These are phyloP conservation scores for Sternarchorhynchus goeldii DNA, from an alignment of 2,797 vertebrate genomes.

Conservation along the genomic window DNA sequence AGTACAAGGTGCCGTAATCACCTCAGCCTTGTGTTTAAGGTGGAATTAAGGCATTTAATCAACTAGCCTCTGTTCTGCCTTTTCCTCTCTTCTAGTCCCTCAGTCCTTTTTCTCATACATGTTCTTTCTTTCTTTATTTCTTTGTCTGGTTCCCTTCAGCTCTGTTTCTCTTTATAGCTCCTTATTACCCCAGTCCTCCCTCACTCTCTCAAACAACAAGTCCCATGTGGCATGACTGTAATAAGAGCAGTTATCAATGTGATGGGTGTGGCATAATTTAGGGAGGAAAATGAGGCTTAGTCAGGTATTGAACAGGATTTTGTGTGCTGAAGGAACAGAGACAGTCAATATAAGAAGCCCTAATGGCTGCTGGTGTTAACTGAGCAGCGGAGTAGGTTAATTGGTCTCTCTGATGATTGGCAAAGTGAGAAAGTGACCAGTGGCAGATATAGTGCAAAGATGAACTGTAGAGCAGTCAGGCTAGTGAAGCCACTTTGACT, in stretches of 20 bases:
- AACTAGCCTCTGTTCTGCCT: slow-evolving; percentile 15
- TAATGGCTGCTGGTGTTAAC: slow-evolving; percentile 19
- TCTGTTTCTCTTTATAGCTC: neutral
- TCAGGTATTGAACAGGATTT: slow-evolving; percentile 39
- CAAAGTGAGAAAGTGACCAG: slow-evolving; percentile 17
- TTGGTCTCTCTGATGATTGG: slow-evolving; percentile 30
- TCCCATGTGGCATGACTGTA: neutral
- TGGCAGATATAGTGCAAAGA: slow-evolving; percentile 30
- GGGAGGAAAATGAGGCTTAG: neutral
- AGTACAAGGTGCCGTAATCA: slow-evolving; percentile 35
- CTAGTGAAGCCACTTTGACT: slow-evolving; percentile 32
- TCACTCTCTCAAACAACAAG: neutral
- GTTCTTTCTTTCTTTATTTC: too few species aligned
- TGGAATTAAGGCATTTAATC: slow-evolving; percentile 10
- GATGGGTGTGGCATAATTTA: slow-evolving; percentile 14
- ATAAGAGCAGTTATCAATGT: slow-evolving; percentile 5
- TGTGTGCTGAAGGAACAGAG: slow-evolving; percentile 17
- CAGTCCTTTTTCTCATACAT: neutral
- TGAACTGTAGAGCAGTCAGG: slow-evolving; percentile 35
- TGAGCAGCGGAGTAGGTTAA: slow-evolving; percentile 28
- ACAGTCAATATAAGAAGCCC: slow-evolving; percentile 15
- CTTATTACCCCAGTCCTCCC: neutral
- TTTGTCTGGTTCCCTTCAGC: neutral
- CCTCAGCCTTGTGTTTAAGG: slow-evolving; percentile 16
- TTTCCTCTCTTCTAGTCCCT: slow-evolving; percentile 30